A percentile compares a stretch with the other conserved stretches of the same genome.
Conservation (phyloP, 2,888 invertebrate genomes). For the Oxyscelio sp. region DNA sequence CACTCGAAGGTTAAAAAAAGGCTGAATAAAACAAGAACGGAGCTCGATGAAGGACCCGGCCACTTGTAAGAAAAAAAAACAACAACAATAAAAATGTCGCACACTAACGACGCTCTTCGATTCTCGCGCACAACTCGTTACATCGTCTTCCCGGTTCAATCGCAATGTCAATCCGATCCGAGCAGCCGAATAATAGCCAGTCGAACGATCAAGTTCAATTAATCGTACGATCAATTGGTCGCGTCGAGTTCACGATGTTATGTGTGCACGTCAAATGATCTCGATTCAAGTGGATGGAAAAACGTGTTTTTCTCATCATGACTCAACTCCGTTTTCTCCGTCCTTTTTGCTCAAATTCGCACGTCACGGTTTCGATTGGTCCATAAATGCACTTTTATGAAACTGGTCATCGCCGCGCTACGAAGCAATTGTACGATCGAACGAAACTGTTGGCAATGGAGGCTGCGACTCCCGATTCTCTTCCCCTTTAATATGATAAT, state of each 20-base stretch:
- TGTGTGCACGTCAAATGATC: slow-evolving; percentile 3
- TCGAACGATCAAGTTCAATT: slow-evolving; percentile 45
- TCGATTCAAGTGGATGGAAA: slow-evolving; percentile 18
- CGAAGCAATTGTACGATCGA: slow-evolving; percentile 3
- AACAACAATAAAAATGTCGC: neutral
- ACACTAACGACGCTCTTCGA: slow-evolving; percentile 11
- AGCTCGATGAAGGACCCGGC: slow-evolving; percentile 32
- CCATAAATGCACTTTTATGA: slow-evolving; percentile 48
- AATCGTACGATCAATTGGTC: slow-evolving; percentile 48
- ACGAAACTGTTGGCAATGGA: neutral
- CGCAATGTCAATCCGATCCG: slow-evolving; percentile 51
- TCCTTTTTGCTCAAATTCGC: neutral
- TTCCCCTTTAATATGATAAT: neutral
- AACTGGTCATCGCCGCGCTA: neutral
- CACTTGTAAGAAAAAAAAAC: slow-evolving; percentile 10
- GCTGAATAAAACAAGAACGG: slow-evolving; percentile 19
- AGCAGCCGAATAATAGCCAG: slow-evolving; percentile 21
- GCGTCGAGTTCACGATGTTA: slow-evolving; percentile 25
- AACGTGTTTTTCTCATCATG: no score
- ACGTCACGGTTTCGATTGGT: neutral
- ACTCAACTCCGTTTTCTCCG: neutral
- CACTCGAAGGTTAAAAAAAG: slow-evolving; percentile 33
- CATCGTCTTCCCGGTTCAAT: slow-evolving; percentile 52
- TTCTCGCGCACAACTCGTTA: slow-evolving; percentile 21
- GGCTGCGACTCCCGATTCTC: neutral